These are phyloP conservation scores for Smutsia temminckii DNA, from an alignment of 2,797 vertebrate genomes.

Conservation along the genomic window DNA sequence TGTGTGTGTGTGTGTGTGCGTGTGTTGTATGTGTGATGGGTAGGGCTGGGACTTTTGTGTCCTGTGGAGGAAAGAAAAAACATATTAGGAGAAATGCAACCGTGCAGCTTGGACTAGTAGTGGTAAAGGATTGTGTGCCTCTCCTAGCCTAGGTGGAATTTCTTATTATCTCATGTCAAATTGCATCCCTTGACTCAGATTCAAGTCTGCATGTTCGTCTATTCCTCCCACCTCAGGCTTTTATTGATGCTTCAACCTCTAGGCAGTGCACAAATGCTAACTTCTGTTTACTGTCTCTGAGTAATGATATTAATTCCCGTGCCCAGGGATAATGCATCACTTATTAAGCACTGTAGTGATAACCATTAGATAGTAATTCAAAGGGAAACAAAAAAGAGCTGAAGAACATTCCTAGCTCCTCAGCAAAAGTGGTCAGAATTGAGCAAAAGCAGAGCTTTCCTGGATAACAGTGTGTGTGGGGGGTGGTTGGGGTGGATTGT, in stretches of 20 bases:
- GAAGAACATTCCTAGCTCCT: not conserved
- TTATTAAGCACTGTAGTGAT: conserved; percentile 70
- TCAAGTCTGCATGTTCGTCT: conserved; percentile 58
- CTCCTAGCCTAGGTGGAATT: conserved; percentile 27
- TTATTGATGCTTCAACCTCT: conserved; percentile 53
- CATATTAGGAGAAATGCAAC: not conserved
- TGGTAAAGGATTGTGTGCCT: conserved; percentile 13
- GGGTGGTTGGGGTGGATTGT: no score
- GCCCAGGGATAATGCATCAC: conserved; percentile 49
- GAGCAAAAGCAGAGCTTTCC: not conserved
- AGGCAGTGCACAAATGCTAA: conserved; percentile 51
- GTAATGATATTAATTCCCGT: conserved; percentile 71
- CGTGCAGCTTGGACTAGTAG: not conserved
- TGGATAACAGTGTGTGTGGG: not conserved
- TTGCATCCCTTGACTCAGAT: conserved; percentile 40
- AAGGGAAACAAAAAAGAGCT: conserved; percentile 37
- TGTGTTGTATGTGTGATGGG: not conserved
- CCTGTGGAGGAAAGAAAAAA: not conserved
- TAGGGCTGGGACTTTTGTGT: not conserved
- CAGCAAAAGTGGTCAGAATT: not conserved
- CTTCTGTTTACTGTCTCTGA: conserved; percentile 65
- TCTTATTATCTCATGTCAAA: conserved; percentile 42
- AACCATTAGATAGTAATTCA: conserved; percentile 50
- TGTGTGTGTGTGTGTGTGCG: not conserved
- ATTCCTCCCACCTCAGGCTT: conserved; percentile 52